These are phyloP conservation scores for Habroteleia sp. DNA, from an alignment of 2,888 invertebrate species.

Conservation along the genomic window DNA sequence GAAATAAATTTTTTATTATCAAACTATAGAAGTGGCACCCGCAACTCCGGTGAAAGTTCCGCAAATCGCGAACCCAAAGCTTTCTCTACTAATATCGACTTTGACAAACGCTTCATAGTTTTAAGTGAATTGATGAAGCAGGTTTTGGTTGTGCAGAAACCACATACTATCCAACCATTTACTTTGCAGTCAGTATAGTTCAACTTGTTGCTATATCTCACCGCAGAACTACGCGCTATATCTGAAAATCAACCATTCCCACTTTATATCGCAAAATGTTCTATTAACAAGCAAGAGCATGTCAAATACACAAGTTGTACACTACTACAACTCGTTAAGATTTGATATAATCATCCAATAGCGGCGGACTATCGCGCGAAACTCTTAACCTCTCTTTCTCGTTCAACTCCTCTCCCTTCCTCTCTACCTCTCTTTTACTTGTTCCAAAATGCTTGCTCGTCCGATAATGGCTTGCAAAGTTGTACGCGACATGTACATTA, in stretches of 20 bases:
- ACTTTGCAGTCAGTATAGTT: constrained; percentile 60
- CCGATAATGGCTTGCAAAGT: constrained; percentile 59
- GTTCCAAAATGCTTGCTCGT: constrained; percentile 53
- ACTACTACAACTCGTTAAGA: constrained; percentile 56
- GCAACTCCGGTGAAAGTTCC: constrained; percentile 13
- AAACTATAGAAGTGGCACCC: too few species aligned
- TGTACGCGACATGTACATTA: constrained; percentile 61
- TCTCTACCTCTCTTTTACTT: constrained; percentile 1
- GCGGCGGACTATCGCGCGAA: constrained; percentile 25
- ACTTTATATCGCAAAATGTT: constrained; percentile 58
- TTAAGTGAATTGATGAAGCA: constrained; percentile 60
- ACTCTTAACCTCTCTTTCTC: constrained; percentile 7
- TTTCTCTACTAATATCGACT: constrained; percentile 37
- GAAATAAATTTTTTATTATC: neutral
- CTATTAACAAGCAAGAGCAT: constrained; percentile 54
- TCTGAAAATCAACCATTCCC: constrained; percentile 54
- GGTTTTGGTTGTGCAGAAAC: constrained; percentile 57
- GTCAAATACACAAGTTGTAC: constrained; percentile 52
- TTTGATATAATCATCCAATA: constrained; percentile 51
- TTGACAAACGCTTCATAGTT: constrained; percentile 60
- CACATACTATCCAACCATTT: constrained; percentile 64
- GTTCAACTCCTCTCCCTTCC: neutral
- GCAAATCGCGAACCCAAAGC: constrained; percentile 38
- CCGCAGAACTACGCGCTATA: constrained; percentile 59
- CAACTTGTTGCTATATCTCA: constrained; percentile 64